Conservation (phyloP, 2,888 invertebrate species). For the Azorinus chamasolen region DNA sequence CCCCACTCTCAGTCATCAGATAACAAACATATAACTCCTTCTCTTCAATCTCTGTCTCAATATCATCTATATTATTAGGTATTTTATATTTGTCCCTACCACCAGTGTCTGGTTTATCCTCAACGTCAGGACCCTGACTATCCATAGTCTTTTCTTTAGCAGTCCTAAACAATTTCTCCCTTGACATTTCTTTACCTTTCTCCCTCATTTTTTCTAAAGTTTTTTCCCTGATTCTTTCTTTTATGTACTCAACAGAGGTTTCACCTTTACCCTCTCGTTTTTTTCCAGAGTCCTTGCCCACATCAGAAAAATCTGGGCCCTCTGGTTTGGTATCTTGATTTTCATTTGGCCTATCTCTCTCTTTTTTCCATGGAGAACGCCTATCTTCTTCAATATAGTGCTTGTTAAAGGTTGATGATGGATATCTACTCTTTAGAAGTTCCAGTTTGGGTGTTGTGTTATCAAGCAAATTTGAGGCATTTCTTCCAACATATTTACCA, state of each 20-base stretch:
- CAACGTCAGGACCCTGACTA: slow-evolving; percentile 57
- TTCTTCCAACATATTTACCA: neutral
- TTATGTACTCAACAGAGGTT: slow-evolving; percentile 9
- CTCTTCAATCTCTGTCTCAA: slow-evolving; percentile 69
- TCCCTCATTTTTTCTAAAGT: slow-evolving; percentile 35
- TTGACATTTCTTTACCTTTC: slow-evolving; percentile 39
- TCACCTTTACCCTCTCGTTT: neutral
- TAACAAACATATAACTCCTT: slow-evolving; percentile 79
- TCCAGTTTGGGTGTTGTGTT: neutral
- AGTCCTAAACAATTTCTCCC: slow-evolving; percentile 25
- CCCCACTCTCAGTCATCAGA: slow-evolving; percentile 78
- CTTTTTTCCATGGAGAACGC: slow-evolving; percentile 47
- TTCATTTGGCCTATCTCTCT: slow-evolving; percentile 15
- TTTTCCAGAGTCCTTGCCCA: neutral
- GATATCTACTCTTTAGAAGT: neutral
- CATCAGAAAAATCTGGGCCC: slow-evolving; percentile 19
- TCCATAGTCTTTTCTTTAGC: slow-evolving; percentile 52
- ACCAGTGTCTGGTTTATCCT: too few relatives aligned
- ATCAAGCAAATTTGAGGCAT: neutral
- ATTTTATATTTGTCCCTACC: neutral
- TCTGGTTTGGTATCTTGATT: slow-evolving; percentile 22
- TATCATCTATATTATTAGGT: slow-evolving; percentile 57
- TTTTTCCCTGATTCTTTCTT: slow-evolving; percentile 14
- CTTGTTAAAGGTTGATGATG: slow-evolving; percentile 36
- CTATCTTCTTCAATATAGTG: slow-evolving; percentile 49